Conservation (phyloP, 2,113 vertebrate species). For the Sphaerodactylus townsendi region DNA sequence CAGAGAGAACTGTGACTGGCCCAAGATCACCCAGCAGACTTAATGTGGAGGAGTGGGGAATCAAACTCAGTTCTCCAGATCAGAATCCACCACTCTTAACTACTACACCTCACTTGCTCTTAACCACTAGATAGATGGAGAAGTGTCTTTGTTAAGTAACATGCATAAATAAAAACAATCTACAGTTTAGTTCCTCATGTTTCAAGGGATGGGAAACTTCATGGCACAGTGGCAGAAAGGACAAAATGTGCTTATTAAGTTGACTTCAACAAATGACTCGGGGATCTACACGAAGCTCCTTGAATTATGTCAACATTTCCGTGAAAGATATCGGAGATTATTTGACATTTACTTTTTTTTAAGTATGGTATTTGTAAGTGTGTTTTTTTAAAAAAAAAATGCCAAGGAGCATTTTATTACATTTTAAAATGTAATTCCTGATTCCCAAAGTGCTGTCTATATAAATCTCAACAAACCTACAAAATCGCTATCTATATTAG, state of each 20-base stretch:
- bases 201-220: slow-evolving; percentile 51
- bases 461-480: slow-evolving; percentile 85
- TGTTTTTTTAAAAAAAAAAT: slow-evolving; percentile 67
- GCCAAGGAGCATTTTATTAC: slow-evolving; percentile 82
- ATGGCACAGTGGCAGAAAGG: slow-evolving; percentile 63
- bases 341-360: slow-evolving; percentile 82
- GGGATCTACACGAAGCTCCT: slow-evolving; percentile 70
- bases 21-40: too few relatives aligned
- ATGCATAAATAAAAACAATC: slow-evolving; percentile 38
- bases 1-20: too few relatives aligned
- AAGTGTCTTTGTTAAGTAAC: neutral
- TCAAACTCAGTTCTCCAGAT: too few relatives aligned
- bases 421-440: slow-evolving; percentile 84
- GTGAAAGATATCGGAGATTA: slow-evolving; percentile 80
- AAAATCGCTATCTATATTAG: slow-evolving; percentile 84
- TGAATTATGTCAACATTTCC: slow-evolving; percentile 83
- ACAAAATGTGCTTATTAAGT: slow-evolving; percentile 79
- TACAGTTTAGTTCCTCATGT: slow-evolving; percentile 48
- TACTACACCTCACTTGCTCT: too few relatives aligned
- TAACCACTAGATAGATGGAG: too few relatives aligned
- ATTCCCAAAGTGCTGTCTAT: slow-evolving; percentile 79
- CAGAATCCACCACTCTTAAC: too few relatives aligned
- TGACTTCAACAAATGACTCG: slow-evolving; percentile 75
- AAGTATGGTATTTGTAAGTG: slow-evolving; percentile 83
- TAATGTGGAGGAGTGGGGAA: too few relatives aligned